Evolutionary conservation across 2,888 invertebrate species (phyloP), one percentile per base, ranked within the genome.

Genomic region (Drosophila nigricruria): DNA sequence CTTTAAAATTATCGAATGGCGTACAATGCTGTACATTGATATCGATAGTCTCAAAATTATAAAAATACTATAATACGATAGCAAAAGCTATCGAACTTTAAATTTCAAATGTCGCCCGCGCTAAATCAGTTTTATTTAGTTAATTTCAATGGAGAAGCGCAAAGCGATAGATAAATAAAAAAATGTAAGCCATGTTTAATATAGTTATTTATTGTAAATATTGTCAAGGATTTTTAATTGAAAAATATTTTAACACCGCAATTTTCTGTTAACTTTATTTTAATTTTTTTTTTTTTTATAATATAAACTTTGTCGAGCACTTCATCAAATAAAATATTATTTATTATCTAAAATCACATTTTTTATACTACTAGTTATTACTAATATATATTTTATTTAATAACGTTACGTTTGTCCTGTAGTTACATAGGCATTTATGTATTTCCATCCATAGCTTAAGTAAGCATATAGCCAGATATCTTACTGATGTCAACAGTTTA

Each of bases 381-480:
- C 3, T 18, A 12, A 18, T 47, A 2, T 27, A n/a, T 47, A 10
- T 40, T 1, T 16, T 20, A 10, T 40, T 40, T 10, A 20, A 20
- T 42, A 42, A 42, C 42, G 14, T 8, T 38, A 38, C n/a, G 34
- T 52, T 23, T 6, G 20, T 27, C 20, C 20, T 38, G 27, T 27
- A 59, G n/a, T 20, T 20, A 38, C 27, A 14, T 25, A 66, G 10
- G 23, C n/a, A 23, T 54, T 18, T 45, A 45, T 25, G 34, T 43
- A 34, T 34, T 34, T 30, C 6, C 10, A 49, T 45, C 27, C n/a
- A 38, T 25, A 43, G 56, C 18, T 47, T 20, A 43, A 50, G 53
- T 56, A 38, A 53, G 36, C 45, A 63, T 66, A 71, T 65, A 42
- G 32, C 54, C 66, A 67, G 47, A 60, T 60, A 72, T 61, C 56